Base-by-base conservation (phyloP, 2,797 vertebrate species). In the Neostethus bicornis region DNA sequence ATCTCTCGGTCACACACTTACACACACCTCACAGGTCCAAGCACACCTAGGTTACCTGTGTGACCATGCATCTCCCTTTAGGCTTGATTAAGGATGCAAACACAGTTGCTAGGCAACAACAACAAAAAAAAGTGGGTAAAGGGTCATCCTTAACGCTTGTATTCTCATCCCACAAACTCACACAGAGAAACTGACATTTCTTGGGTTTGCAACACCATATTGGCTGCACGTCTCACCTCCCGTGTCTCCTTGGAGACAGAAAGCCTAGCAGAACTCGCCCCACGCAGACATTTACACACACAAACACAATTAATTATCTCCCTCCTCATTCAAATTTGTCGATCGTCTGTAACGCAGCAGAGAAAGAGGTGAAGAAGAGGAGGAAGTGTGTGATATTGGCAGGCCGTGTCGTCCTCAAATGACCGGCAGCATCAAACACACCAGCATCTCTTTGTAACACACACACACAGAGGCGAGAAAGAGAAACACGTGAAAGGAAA, bases 191-290 rank as follows among this genome's bases (percentile, higher is more conserved):
- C 37, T 63, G 78, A 66, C 62, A 72, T 45, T 63, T 75, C 39
- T 67, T 52, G 53, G 59, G 54, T 61, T 66, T 60, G 41, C 75
- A 70, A 66, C 52, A 42, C 61, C 67, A 58, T 53, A 61, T 13
- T 55, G 71, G 66, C 79, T 76, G 76, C 55, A 81, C 75, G 49
- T 54, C 65, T 77, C 13, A 35, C 66, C 72, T 80, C 65, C 68
- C 63, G 68, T 43, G 66, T 87, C 80, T 77, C 86, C 85, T 63
- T 81, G 80, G 85, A 86, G 85, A 84, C 65, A 4, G 61, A 43
- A 53, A 58, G 61, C 49, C 16, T 52, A 56, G 64, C 62, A 59
- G 51, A 32, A 34, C 41, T 28, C 55, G 19, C 29, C 4, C 3
- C 17, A 50, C 24, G 48, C 28, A 44, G 34, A 53, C 50, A 37